phyloP scores from a whole-genome alignment of 1,140 invertebrate genomes.

The Drosophila kikkawai region DNA sequence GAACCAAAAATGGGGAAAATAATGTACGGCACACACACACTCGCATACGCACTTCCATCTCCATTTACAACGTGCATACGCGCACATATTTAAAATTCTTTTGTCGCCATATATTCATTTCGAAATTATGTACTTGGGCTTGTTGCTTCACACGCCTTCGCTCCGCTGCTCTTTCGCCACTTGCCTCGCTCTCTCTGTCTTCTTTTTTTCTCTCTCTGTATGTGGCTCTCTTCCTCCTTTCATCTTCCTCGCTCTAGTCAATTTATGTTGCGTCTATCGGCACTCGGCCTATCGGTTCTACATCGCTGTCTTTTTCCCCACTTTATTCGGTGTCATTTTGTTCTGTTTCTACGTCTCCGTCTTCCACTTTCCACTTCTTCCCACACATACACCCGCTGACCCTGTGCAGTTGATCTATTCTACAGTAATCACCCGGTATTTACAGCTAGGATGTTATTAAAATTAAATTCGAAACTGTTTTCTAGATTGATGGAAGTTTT shows the following conservation, averaged over 20 bases:
- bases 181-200: neutral
- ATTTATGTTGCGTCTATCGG: constrained; percentile 67
- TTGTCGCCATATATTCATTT: constrained; percentile 78
- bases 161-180: constrained; percentile 50
- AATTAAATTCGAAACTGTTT: neutral
- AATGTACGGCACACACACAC: constrained; percentile 38
- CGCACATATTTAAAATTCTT: constrained; percentile 78
- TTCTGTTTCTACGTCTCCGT: neutral
- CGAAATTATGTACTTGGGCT: constrained; percentile 78
- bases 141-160: constrained; percentile 72
- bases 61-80: constrained; percentile 19
- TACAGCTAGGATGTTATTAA: neutral
- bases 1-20: constrained; percentile 71
- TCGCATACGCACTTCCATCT: constrained; percentile 3
- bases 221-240: neutral
- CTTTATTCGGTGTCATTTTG: constrained; percentile 24
- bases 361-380: constrained; percentile 10
- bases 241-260: constrained; percentile 36
- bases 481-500: neutral
- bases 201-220: neutral
- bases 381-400: constrained; percentile 39
- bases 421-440: neutral
- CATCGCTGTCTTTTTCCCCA: constrained; percentile 6
- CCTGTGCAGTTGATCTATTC: constrained; percentile 52
- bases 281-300: constrained; percentile 15